phyloP scores from a whole-genome alignment of 2,113 vertebrate species.

The Gulo gulo region DNA sequence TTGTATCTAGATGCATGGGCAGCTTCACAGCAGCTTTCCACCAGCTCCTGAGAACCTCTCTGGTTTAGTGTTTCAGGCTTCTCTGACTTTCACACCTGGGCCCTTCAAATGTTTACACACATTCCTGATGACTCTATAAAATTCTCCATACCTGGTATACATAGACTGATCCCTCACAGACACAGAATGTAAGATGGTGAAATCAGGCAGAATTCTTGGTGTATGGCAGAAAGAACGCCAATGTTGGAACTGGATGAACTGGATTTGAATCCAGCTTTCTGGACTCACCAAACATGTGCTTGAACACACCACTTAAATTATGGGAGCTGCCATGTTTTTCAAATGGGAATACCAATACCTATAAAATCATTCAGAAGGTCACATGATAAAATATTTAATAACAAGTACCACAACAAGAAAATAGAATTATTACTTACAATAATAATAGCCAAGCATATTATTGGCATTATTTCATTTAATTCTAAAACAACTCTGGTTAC shows the following conservation, averaged over 20 bases:
- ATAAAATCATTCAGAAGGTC: not conserved
- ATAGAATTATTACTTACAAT: not conserved
- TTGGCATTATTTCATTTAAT: not conserved
- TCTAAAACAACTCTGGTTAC: not conserved
- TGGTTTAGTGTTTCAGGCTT: not conserved
- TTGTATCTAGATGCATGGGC: not conserved
- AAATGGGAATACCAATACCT: not conserved
- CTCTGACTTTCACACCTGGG: not conserved
- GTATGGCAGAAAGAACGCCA: not conserved
- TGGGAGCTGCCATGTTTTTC: not conserved
- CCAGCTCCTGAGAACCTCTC: not conserved
- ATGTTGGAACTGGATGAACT: not conserved
- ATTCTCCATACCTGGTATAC: not conserved
- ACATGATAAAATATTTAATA: not conserved
- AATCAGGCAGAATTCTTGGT: not conserved
- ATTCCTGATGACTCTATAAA: not conserved
- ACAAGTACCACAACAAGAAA: not conserved
- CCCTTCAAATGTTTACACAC: not conserved
- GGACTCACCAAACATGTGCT: not conserved
- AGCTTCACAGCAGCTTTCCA: not conserved
- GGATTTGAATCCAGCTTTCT: not conserved
- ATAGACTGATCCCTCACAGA: not conserved
- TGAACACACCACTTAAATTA: not conserved
- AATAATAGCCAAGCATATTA: not conserved
- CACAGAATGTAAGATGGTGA: not conserved